Base-by-base conservation (phyloP, 2,797 vertebrate genomes). In the Myotis daubentonii region DNA sequence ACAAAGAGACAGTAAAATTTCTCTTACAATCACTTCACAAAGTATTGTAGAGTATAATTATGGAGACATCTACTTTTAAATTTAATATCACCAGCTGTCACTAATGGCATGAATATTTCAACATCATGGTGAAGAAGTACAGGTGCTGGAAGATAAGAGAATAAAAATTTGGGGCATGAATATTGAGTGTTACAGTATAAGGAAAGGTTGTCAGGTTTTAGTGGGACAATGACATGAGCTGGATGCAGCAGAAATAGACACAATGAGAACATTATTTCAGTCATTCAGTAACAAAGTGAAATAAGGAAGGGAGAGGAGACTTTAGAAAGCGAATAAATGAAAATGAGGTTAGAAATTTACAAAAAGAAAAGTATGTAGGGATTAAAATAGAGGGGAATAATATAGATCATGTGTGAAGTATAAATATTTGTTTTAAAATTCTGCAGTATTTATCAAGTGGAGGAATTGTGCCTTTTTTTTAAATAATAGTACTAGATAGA, bases 71-170 rank as follows among this genome's bases (percentile, higher is more conserved):
- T 81, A 62, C 49, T 85, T 94, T 84, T 95, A 81, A 8, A 85
- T 81, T 95, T 96, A 62, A 95, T 93, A 94, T 96, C n/a, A 65
- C 4, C 53, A 84, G 11, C 84, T 97, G 78, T 94, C 85, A 84
- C 49, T 75, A 36, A 70, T 74, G n/a, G 60, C 82, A 78, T 66
- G 30, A 72, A n/a, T 91, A 13, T 95, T 96, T 96, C 60, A 94
- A 57, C 16, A 93, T 91, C 30, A 28, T 0, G 9, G 15, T 60
- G 93, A 38, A 41, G 16, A 41, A 66, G 1, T 87, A 78, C n/a
- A 83, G 16, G 7, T 19, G 91, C 74, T 80, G 20, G 20, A 93
- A 93, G 89, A 74, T 15, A 95, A 93, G 11, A 89, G 33, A 74
- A 84, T 11, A 94, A 30, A 83, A 97, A 87, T 47, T 68, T 83